Base-by-base conservation (phyloP, 2,888 invertebrate genomes). In the Hetaerina titia region DNA sequence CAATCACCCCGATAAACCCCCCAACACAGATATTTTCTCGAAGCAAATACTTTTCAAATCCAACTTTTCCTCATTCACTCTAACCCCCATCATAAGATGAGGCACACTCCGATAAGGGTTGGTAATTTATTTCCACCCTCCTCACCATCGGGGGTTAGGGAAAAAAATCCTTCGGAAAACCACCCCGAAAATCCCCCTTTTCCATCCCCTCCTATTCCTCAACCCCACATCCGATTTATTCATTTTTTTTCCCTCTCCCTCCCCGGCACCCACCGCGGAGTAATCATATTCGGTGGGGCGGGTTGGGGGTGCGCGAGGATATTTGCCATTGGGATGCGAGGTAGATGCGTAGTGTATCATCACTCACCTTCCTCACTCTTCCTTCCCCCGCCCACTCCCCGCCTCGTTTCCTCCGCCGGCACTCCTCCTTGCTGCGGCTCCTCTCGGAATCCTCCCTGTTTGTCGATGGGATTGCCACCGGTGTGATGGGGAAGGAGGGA, bases 31-130 rank as follows among this genome's bases (percentile, higher is more conserved):
- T 81, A 19, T 81, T 81, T 81, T 81, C 81, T 25, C 45, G 31
- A 81, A 31, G 81, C 81, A 81, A 81, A 81, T 81, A 81, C 25
- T 81, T 81, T 81, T 81, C 81, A 81, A 31, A 81, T 81, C 81
- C 81, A 81, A 81, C 81, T 81, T 81, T 81, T 81, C 31, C 81
- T 81, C 81, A 31, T 81, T 81, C 31, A 81, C 31, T 31, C 31
- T 60, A 60, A 60, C 60, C 60, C 60, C 60, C 60, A 17, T 60
- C 60, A 15, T 22, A 31, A 81, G 69, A 69, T 81, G 81, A 81
- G 31, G 81, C 31, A 5, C 81, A 9, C 81, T 31, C 81, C 81
- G 81, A 81, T 81, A 81, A 81, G 81, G n/a, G 25, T 7, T 25
- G 25, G 81, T 31, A 81, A 81, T 81, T 81, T 81, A 81, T 81